Conservation (phyloP, 1,140 invertebrate genomes). For the Sitobion miscanthi region DNA sequence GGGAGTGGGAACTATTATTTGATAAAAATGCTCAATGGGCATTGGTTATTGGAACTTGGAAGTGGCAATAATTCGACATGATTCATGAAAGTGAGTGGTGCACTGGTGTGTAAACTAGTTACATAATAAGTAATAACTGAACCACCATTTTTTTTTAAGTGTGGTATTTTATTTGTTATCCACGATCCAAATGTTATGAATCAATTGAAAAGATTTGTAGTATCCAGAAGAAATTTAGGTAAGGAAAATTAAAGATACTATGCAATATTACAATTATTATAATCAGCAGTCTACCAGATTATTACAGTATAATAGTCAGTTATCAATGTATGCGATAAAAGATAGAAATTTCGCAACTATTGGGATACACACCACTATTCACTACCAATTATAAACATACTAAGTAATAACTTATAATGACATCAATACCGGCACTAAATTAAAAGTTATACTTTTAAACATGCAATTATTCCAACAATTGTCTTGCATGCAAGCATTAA, state of each 20-base stretch:
- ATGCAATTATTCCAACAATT: not conserved
- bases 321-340: not conserved
- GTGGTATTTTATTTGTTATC: not conserved
- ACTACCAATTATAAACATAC: not conserved
- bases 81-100: no score
- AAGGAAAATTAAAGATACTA: not conserved
- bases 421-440: not conserved
- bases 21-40: no score
- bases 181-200: not conserved
- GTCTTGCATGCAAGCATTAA: no score
- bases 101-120: not conserved
- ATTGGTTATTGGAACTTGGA: no score
- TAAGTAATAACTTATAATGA: not conserved
- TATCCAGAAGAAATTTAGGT: not conserved
- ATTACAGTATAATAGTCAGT: not conserved
- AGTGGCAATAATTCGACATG: no score
- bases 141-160: not conserved
- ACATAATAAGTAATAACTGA: not conserved
- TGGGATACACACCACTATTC: not conserved
- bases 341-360: not conserved
- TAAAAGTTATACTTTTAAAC: not conserved
- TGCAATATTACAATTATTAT: not conserved
- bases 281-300: not conserved
- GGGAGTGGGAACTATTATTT: no score
- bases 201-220: not conserved